Conservation (phyloP, 2,113 vertebrate genomes). For the Terrapene triunguis region DNA sequence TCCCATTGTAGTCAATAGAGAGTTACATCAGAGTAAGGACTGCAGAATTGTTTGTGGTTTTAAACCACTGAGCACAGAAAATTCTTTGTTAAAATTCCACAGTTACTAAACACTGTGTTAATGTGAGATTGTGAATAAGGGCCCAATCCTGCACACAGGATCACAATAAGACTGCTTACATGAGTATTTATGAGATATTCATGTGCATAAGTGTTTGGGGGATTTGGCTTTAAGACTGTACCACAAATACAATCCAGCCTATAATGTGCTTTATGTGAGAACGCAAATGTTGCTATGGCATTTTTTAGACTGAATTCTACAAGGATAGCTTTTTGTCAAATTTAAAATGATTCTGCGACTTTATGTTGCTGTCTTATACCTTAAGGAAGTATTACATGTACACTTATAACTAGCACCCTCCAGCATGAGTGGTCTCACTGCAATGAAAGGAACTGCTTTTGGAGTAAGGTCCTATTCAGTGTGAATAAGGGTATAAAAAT, state of each 20-base stretch:
- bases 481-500: not conserved
- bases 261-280: rapidly evolving
- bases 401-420: not conserved
- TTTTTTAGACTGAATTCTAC: not conserved
- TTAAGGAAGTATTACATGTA: not conserved
- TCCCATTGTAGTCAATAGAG: not conserved
- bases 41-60: not conserved
- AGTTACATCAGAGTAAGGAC: not conserved
- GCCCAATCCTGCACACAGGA: not conserved
- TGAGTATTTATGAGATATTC: not conserved
- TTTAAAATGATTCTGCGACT: not conserved
- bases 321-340: not conserved
- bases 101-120: not conserved
- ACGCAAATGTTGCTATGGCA: not conserved
- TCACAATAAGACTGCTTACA: not conserved
- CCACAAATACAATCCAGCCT: not conserved
- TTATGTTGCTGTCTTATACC: not conserved
- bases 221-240: not conserved
- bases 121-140: not conserved
- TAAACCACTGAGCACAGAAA: not conserved
- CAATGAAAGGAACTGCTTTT: not conserved
- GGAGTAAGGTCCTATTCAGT: not conserved
- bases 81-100: not conserved
- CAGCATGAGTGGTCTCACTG: not conserved
- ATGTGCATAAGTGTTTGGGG: not conserved